Conservation (phyloP, 1,140 invertebrate species). For the Choristoneura fumiferana region DNA sequence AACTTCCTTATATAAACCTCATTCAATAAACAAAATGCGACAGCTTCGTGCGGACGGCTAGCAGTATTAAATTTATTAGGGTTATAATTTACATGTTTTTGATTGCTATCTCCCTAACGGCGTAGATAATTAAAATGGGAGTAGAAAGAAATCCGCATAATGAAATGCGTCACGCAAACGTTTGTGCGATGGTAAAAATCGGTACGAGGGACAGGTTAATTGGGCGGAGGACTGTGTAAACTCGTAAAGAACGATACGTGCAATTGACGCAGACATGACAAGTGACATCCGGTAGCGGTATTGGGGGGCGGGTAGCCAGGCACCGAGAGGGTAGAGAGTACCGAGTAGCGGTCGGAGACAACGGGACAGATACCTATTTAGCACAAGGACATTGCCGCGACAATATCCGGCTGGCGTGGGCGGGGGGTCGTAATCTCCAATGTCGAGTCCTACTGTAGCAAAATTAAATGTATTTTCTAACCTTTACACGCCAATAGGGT, state of each 20-base stretch:
- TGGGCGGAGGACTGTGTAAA: constrained; percentile 12
- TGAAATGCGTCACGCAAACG: constrained; percentile 12
- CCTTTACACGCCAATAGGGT: background rate
- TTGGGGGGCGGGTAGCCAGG: background rate
- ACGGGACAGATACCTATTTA: constrained; percentile 4
- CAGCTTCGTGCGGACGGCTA: constrained; percentile 6
- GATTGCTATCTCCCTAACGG: constrained; percentile 8
- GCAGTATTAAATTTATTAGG: constrained; percentile 9
- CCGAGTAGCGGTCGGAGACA: background rate
- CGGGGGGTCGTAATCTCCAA: background rate
- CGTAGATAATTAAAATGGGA: constrained; percentile 19
- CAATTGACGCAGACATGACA: constrained; percentile 9
- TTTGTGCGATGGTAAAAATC: constrained; percentile 11
- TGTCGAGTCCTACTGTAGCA: background rate
- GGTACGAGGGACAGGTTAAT: constrained; percentile 14
- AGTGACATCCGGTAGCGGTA: background rate
- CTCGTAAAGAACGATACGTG: constrained; percentile 8
- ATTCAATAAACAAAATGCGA: constrained; percentile 12
- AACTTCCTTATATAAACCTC: constrained; percentile 7
- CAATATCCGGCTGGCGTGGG: constrained; percentile 11
- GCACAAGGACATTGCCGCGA: constrained; percentile 9
- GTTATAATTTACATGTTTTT: constrained; percentile 17
- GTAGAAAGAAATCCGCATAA: constrained; percentile 14
- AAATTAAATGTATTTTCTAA: constrained; percentile 15
- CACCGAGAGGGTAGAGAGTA: no score